Conservation (phyloP, 2,113 vertebrate genomes). For the Sylvilagus bachmani region DNA sequence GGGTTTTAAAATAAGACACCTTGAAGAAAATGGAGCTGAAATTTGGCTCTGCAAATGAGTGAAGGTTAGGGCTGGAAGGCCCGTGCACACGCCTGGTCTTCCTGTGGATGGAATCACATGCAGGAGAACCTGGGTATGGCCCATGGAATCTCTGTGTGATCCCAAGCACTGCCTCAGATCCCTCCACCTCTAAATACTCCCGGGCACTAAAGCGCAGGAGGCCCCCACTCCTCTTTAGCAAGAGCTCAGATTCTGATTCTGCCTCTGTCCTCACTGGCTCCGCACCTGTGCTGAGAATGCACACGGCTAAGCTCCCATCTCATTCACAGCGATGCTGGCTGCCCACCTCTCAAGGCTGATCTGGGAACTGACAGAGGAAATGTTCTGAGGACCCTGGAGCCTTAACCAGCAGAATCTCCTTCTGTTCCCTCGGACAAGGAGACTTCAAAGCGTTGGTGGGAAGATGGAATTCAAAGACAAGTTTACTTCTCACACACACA, state of each 20-base stretch:
- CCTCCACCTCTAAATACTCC: background rate
- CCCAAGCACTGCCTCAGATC: background rate
- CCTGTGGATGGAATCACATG: background rate
- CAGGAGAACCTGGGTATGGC: background rate
- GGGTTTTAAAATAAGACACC: background rate
- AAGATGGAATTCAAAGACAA: too few relatives aligned
- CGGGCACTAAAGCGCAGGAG: too few relatives aligned
- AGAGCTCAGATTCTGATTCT: background rate
- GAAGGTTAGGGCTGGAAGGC: background rate
- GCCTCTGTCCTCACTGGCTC: background rate
- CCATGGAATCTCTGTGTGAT: background rate
- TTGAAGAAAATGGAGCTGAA: background rate
- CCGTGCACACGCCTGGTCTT: rapidly evolving
- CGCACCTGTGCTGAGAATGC: background rate
- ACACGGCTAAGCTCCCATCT: background rate
- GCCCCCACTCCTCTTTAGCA: background rate
- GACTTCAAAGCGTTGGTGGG: too few relatives aligned
- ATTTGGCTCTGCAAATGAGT: background rate
- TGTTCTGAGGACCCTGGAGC: background rate
- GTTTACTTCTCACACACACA: too few relatives aligned
- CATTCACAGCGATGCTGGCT: background rate
- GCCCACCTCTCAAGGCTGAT: background rate
- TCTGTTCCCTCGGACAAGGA: background rate
- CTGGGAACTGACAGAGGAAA: background rate
- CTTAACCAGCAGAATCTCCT: background rate